Base-by-base conservation (phyloP, 1,140 invertebrate species). In the Pollicipes pollicipes region DNA sequence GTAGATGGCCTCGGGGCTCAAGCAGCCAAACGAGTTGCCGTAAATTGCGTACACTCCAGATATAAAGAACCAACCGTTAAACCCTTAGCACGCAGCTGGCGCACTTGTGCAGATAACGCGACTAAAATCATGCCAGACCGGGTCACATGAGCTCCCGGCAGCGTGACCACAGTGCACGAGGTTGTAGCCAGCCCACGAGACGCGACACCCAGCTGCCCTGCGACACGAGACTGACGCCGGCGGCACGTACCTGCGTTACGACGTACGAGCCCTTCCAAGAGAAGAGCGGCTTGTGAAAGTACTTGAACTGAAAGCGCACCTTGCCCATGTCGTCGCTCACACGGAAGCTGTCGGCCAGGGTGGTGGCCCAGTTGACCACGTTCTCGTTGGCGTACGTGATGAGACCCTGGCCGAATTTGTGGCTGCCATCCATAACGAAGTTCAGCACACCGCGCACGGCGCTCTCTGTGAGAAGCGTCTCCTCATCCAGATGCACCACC, bases 191-290 rank as follows among this genome's bases (percentile, higher is more conserved):
- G n/a, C n/a, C n/a, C n/a, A n/a, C n/a, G n/a, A n/a, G n/a, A n/a
- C n/a, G n/a, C n/a, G n/a, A n/a, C n/a, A n/a, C n/a, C n/a, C n/a
- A n/a, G n/a, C n/a, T n/a, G n/a, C n/a, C n/a, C n/a, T n/a, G n/a
- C n/a, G n/a, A n/a, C n/a, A n/a, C n/a, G n/a, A n/a, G n/a, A n/a
- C n/a, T n/a, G n/a, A n/a, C n/a, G n/a, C n/a, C n/a, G n/a, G n/a
- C n/a, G n/a, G n/a, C 66, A 64, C 68, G 83, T 80, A 92, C 90
- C 85, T 92, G 90, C 72, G 90, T 91, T 13, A 96, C 92, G 73
- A 96, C 93, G 81, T 90, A 96, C 64, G 92, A 95, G 69, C 93
- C 95, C 83, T 99, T 99, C 93, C 95, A 97, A 78, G 94, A 95
- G 78, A 98, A 96, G 10, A 97, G 82, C 17, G 96, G 95, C 77